Conservation (phyloP, 1,140 invertebrate genomes). For the Atta cephalotes region DNA sequence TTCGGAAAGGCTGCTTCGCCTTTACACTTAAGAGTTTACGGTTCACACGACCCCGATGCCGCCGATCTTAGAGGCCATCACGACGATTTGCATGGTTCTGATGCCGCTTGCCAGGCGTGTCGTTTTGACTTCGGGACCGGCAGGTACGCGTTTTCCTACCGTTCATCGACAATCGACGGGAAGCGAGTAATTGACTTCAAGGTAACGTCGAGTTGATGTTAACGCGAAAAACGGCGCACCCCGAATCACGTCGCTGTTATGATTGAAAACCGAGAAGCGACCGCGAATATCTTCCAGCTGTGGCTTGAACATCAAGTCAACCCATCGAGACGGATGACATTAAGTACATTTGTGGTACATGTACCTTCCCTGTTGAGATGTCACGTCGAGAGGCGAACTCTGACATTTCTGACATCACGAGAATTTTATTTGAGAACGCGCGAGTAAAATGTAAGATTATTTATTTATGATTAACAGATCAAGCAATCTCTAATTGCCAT, state of each 20-base stretch:
- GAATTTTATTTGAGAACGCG: slow-evolving; percentile 40
- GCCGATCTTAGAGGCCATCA: slow-evolving; percentile 74
- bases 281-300: slow-evolving; percentile 39
- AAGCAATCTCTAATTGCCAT: slow-evolving; percentile 39
- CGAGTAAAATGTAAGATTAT: slow-evolving; percentile 15
- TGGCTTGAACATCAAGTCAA: background rate
- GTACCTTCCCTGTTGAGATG: slow-evolving; percentile 40
- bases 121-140: slow-evolving; percentile 42
- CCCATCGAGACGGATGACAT: slow-evolving; percentile 55
- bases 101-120: slow-evolving; percentile 70
- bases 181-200: slow-evolving; percentile 44
- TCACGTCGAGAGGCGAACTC: slow-evolving; percentile 46
- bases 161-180: slow-evolving; percentile 62
- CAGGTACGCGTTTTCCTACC: slow-evolving; percentile 21
- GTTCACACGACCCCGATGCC: slow-evolving; percentile 76
- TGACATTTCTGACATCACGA: slow-evolving; percentile 50
- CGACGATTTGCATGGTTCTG: slow-evolving; percentile 75
- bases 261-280: slow-evolving; percentile 42
- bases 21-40: slow-evolving; percentile 71
- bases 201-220: slow-evolving; percentile 23
- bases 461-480: slow-evolving; percentile 52
- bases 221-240: slow-evolving; percentile 26
- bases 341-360: slow-evolving; percentile 53
- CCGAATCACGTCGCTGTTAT: slow-evolving; percentile 9
- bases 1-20: slow-evolving; percentile 68